These are phyloP conservation scores for Heterocephalus glaber DNA, from an alignment of 2,113 vertebrate species.

Conservation along the genomic window DNA sequence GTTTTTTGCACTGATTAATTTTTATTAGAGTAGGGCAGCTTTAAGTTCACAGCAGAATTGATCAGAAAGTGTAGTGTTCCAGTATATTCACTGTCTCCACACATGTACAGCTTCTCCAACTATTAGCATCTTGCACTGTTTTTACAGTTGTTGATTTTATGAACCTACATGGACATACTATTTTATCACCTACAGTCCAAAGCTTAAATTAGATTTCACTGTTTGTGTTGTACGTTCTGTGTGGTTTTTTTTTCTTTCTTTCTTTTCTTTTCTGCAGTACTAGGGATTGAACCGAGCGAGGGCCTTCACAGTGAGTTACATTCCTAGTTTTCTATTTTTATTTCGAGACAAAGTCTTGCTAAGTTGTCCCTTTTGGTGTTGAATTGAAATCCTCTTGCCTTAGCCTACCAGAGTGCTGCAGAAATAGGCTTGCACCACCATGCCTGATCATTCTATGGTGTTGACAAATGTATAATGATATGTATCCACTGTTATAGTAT, in stretches of 20 bases:
- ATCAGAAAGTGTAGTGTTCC: neutral
- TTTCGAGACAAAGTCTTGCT: neutral
- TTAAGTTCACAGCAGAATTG: neutral
- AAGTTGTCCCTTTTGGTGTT: neutral
- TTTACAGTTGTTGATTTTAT: neutral
- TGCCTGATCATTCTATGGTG: neutral
- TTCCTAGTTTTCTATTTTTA: neutral
- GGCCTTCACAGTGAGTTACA: neutral
- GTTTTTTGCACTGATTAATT: neutral
- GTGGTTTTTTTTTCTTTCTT: neutral
- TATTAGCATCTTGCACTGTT: neutral
- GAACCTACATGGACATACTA: neutral
- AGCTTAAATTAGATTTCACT: neutral
- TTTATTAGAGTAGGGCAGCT: neutral
- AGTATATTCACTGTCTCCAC: neutral
- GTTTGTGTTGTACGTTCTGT: neutral
- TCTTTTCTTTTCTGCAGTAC: too few relatives aligned
- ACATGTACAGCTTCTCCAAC: neutral
- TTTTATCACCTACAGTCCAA: neutral
- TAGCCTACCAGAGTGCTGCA: neutral
- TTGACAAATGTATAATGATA: neutral
- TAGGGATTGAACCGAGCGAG: neutral
- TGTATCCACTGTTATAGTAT: neutral
- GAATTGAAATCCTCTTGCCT: neutral
- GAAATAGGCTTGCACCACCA: neutral